Base-by-base conservation (phyloP, 2,888 invertebrate genomes). In the Nebria salina region DNA sequence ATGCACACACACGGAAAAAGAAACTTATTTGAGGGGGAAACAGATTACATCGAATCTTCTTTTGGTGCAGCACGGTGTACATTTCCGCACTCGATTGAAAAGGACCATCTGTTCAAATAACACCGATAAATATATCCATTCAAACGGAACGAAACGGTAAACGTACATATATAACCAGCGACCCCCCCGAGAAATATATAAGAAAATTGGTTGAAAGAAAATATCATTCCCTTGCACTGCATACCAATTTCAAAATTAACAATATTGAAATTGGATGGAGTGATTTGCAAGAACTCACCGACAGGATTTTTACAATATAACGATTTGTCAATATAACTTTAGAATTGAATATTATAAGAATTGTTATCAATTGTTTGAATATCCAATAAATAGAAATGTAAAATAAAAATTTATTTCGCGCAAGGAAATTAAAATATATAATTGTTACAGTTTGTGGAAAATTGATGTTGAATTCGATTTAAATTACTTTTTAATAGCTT, bases 81-180 rank as follows among this genome's bases (percentile, higher is more conserved):
- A 34, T 70, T 70, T 70, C 70, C 70, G 70, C 68, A 25, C 25
- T 34, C 70, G 70, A 70, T 70, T 70, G 70, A 70, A 70, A 70
- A 70, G 70, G 26, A 70, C 25, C 70, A 70, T 70, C 70, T 70
- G 70, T 70, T 70, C 70, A 70, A 70, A 70, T 70, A 70, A 70
- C 70, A 26, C 70, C 70, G 70, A 34, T 70, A 70, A 70, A 70
- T 70, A 34, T 34, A 25, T 3, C 25, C 70, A 70, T 20, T 70
- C 70, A 70, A 70, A 25, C 70, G 70, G 70, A 70, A 70, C 20
- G 70, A 70, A 70, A 65, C 25, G 75, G 75, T 75, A 64, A 64
- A 72, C 72, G 72, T 54, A 43, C 25, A 26, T 15, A 54, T 70
- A 41, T 41, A 54, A 13, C 13, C 72, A 72, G 54, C 73, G 5